Conservation (phyloP, 2,113 vertebrate species). For the Bos indicus region DNA sequence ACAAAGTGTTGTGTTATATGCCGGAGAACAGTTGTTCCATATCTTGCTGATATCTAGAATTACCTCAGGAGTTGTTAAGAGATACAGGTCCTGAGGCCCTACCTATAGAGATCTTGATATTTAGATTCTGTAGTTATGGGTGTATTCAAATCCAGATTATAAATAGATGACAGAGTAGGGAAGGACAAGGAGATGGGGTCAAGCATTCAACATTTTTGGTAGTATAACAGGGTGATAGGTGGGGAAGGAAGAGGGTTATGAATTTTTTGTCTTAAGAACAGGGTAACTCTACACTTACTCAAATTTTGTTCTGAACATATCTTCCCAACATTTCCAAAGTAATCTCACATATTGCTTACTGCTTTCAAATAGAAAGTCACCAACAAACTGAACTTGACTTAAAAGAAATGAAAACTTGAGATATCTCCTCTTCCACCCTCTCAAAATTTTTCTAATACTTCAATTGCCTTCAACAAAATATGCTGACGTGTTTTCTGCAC, state of each 20-base stretch:
- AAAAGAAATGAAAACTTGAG: background rate
- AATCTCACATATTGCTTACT: background rate
- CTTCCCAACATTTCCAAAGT: background rate
- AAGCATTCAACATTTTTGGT: background rate
- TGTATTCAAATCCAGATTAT: background rate
- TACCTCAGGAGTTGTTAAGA: background rate
- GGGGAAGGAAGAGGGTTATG: background rate
- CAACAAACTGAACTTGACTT: background rate
- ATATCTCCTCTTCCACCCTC: background rate
- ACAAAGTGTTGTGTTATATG: background rate
- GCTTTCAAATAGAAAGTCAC: slow-evolving; percentile 9
- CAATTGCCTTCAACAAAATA: background rate
- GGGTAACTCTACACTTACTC: background rate
- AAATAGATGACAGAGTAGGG: background rate
- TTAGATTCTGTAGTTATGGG: background rate
- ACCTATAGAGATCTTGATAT: background rate
- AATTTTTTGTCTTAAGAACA: background rate
- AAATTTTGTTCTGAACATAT: background rate
- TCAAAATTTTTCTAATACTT: slow-evolving; percentile 15
- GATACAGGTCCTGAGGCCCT: background rate
- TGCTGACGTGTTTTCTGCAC: background rate
- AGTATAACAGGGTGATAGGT: background rate
- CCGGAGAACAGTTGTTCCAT: background rate
- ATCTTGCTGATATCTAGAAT: background rate
- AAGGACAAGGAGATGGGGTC: background rate